A percentile compares a stretch with the other conserved stretches of the same genome.
These are phyloP conservation scores for Bubo scandiacus DNA, from an alignment of 2,113 vertebrate species.

Conservation along the genomic window DNA sequence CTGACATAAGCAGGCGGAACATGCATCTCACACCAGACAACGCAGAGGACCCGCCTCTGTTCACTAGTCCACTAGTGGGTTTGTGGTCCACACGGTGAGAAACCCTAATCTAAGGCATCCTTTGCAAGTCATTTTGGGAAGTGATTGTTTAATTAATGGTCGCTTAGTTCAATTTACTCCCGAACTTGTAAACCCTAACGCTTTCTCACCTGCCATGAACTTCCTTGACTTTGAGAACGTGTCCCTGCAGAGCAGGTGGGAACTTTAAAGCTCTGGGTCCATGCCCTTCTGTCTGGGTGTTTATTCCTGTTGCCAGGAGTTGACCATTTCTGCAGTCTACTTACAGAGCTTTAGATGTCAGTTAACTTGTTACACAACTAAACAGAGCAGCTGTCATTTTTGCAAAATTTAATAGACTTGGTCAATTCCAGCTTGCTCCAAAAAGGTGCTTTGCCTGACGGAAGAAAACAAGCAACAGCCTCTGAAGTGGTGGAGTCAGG, in stretches of 20 bases:
- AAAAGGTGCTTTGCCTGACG: background rate
- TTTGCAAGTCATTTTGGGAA: background rate
- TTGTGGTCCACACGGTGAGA: background rate
- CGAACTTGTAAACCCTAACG: background rate
- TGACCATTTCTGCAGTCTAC: background rate
- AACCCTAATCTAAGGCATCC: background rate
- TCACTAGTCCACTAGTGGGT: background rate
- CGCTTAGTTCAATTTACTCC: background rate
- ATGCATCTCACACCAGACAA: background rate
- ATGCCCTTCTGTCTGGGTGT: background rate
- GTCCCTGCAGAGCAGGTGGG: background rate
- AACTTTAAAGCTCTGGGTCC: background rate
- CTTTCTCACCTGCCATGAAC: background rate
- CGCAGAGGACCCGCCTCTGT: background rate
- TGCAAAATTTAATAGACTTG: background rate
- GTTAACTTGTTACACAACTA: background rate
- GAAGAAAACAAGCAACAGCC: background rate
- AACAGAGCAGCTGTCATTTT: background rate
- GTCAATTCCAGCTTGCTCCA: rapidly evolving
- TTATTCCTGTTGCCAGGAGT: background rate
- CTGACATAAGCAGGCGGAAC: rapidly evolving
- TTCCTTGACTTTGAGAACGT: background rate
- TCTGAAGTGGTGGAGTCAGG: background rate
- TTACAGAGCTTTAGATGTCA: background rate
- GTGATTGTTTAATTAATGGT: background rate